Evolutionary conservation across 1,140 invertebrate species (phyloP).

Genomic region (Saccostrea echinata): DNA sequence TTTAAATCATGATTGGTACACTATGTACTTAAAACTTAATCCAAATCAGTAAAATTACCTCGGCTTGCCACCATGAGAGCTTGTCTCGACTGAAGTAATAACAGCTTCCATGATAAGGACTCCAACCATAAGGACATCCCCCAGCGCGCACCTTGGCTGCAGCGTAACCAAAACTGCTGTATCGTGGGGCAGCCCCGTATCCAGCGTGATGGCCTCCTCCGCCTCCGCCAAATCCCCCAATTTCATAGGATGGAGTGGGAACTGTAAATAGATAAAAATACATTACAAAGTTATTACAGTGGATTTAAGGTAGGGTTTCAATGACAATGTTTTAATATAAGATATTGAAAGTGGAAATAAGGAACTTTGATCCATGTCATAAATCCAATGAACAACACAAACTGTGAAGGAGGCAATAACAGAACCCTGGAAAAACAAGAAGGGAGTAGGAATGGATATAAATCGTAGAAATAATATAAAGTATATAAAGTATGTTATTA

Average conservation of each 20-base stretch:
- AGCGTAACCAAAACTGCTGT: neutral
- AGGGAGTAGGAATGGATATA: too few species aligned
- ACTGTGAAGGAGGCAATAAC: too few species aligned
- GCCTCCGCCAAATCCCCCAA: neutral
- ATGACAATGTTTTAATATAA: too few species aligned
- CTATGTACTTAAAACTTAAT: neutral
- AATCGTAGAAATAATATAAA: too few species aligned
- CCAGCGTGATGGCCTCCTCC: neutral
- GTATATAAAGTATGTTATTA: too few species aligned
- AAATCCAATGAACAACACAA: too few species aligned
- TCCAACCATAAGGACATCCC: conserved; percentile 7
- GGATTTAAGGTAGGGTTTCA: too few species aligned
- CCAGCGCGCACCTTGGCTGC: neutral
- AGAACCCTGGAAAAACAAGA: too few species aligned
- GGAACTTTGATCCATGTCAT: too few species aligned
- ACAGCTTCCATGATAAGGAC: neutral
- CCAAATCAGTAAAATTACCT: neutral
- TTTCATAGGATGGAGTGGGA: neutral
- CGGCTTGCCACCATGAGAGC: neutral
- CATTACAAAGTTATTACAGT: too few species aligned
- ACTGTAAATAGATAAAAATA: neutral
- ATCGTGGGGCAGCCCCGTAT: neutral
- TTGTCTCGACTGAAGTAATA: conserved; percentile 34
- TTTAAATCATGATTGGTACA: too few species aligned
- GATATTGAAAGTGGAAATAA: too few species aligned